Base-by-base conservation (phyloP, 2,113 vertebrate genomes). In the Felis catus region DNA sequence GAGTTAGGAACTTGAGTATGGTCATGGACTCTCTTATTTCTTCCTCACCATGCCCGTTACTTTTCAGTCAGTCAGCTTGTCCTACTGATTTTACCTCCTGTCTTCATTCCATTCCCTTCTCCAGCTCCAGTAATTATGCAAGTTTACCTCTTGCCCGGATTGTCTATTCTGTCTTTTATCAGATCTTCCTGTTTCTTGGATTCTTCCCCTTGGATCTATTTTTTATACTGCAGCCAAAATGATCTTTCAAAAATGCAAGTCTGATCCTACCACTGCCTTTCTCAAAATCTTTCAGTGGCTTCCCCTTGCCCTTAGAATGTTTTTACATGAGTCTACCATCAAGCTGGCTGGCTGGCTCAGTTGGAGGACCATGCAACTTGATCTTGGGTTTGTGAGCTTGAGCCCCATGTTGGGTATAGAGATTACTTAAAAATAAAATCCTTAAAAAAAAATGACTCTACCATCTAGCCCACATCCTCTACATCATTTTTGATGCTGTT, bases 211-310 rank as follows among this genome's bases (percentile, higher is more conserved):
- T 63, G 83, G n/a, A 65, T 55, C 70, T 89, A 0, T 68, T 96
- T 95, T 85, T 94, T 78, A 65, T 71, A 70, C 3, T 70, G 15
- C 10, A 63, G 25, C 36, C 53, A 45, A 70, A 87, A 78, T 61
- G 25, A 48, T 53, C 68, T 89, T 97, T 94, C 25, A 92, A 2
- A 95, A 94, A 65, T 89, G 76, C 39, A 74, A 33, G 36, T 83
- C 29, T 79, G 68, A 94, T 63, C 9, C 18, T 29, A 39, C 93
- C 87, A 81, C 58, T 90, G 11, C 53, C 63, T 45, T 61, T 68
- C 25, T 55, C 55, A 74, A 87, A 80, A 79, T 86, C 27, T 36
- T 87, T 96, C 29, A 53, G 1, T 45, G 18, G 25, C 74, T 70
- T 90, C 65, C 63, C 4, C 0, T 87, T 93, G 33, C 45, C 21